Percentiles rank a stretch among this genome's conserved stretches.
Conservation (phyloP, 2,888 invertebrate genomes). For the Parnassius orleans region DNA sequence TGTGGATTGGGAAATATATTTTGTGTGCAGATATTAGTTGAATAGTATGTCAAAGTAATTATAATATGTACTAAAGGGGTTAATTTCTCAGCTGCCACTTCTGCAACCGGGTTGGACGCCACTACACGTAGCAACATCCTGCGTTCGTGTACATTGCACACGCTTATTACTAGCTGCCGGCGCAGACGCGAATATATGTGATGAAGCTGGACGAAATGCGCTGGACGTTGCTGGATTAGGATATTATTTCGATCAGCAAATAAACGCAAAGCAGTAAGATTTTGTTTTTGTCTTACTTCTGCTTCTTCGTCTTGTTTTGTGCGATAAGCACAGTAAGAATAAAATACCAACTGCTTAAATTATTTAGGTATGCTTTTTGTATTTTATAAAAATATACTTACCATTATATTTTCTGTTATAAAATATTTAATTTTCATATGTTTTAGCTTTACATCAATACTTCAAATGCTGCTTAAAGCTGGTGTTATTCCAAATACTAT, state of each 20-base stretch:
- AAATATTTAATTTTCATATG: too few species aligned
- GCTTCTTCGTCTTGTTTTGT: too few species aligned
- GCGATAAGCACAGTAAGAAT: too few species aligned
- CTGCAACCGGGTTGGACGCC: conserved; percentile 81
- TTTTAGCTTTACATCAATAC: conserved; percentile 37
- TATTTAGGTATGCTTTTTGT: too few species aligned
- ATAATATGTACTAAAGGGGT: not conserved
- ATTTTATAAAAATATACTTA: too few species aligned
- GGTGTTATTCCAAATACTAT: conserved; percentile 51
- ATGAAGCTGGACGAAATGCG: conserved; percentile 66
- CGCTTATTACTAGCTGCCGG: conserved; percentile 73
- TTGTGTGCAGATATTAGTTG: too few species aligned
- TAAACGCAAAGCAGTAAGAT: conserved; percentile 41
- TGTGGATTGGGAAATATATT: too few species aligned
- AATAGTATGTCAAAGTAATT: not conserved
- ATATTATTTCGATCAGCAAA: conserved; percentile 49
- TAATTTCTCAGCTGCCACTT: conserved; percentile 56
- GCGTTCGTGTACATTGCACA: conserved; percentile 72
- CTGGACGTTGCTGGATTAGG: conserved; percentile 75
- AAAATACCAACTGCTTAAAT: too few species aligned
- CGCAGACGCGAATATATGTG: conserved; percentile 66
- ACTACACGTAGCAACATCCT: conserved; percentile 80
- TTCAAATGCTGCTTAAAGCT: conserved; percentile 52
- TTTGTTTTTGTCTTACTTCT: not conserved
- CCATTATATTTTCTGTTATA: too few species aligned